A percentile compares a stretch with the other conserved stretches of the same genome.
Conservation (phyloP, 2,797 vertebrate genomes). For the Chiloscyllium punctatum region DNA sequence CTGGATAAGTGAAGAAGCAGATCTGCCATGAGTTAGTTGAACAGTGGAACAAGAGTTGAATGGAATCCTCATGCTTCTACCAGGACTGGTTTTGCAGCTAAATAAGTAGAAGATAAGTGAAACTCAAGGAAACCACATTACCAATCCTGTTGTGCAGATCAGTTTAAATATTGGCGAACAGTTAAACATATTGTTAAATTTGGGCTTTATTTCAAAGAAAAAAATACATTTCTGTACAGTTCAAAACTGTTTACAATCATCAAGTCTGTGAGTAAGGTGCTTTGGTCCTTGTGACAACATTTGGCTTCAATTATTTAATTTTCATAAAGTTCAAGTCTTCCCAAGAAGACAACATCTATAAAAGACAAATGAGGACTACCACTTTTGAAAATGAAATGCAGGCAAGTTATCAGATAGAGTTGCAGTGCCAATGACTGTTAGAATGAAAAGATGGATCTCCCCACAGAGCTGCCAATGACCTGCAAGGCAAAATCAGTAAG, state of each 20-base stretch:
- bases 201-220: neutral
- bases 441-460: neutral
- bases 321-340: neutral
- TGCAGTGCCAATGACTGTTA: neutral
- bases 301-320: neutral
- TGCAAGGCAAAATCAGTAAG: neutral
- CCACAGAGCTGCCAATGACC: neutral
- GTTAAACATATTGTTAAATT: neutral
- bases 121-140: neutral
- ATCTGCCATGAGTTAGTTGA: neutral
- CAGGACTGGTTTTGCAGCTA: too few relatives aligned
- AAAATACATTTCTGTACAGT: slow-evolving; percentile 8
- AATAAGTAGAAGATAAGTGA: too few relatives aligned
- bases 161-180: neutral
- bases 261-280: neutral
- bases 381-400: neutral
- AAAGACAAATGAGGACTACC: neutral
- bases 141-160: neutral
- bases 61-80: neutral
- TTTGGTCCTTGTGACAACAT: neutral
- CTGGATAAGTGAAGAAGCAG: neutral
- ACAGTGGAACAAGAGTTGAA: neutral
- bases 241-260: slow-evolving; percentile 24
- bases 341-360: neutral
- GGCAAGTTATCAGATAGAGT: neutral